These are phyloP conservation scores for Nymphalis c-album DNA, from an alignment of 2,888 invertebrate species.

Conservation along the genomic window DNA sequence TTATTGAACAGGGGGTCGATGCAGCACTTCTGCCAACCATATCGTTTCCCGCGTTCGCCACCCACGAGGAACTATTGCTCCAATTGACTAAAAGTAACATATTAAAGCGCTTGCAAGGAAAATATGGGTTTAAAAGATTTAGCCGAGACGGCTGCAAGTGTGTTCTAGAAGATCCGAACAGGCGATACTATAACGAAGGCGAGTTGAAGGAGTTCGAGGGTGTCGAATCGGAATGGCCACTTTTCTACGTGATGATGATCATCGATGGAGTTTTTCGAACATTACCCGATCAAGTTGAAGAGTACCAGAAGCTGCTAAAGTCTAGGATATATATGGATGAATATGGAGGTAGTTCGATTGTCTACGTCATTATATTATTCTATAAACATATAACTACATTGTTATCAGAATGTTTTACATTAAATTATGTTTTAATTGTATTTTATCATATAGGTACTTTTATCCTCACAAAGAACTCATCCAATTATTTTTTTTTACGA, in stretches of 20 bases:
- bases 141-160: constrained; percentile 96
- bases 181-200: constrained; percentile 91
- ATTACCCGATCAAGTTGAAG: constrained; percentile 93
- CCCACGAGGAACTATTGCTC: constrained; percentile 95
- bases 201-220: constrained; percentile 98
- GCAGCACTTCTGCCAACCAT: constrained; percentile 94
- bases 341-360: constrained; percentile 84
- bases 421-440: too few relatives aligned
- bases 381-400: too few relatives aligned
- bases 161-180: constrained; percentile 89
- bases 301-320: constrained; percentile 93
- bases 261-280: constrained; percentile 96
- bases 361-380: neutral
- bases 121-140: constrained; percentile 96
- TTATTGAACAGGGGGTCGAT: constrained; percentile 90
- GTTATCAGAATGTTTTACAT: too few relatives aligned
- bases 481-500: neutral
- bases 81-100: constrained; percentile 93
- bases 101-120: constrained; percentile 89
- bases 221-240: constrained; percentile 98
- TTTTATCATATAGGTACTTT: neutral
- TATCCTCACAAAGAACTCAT: too few relatives aligned
- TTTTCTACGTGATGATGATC: constrained; percentile 97
- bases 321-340: constrained; percentile 90
- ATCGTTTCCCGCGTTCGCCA: constrained; percentile 98